Evolutionary conservation across 2,113 vertebrate genomes (phyloP), one percentile per base, ranked within the genome.

Genomic region (Oxyruncus cristatus): DNA sequence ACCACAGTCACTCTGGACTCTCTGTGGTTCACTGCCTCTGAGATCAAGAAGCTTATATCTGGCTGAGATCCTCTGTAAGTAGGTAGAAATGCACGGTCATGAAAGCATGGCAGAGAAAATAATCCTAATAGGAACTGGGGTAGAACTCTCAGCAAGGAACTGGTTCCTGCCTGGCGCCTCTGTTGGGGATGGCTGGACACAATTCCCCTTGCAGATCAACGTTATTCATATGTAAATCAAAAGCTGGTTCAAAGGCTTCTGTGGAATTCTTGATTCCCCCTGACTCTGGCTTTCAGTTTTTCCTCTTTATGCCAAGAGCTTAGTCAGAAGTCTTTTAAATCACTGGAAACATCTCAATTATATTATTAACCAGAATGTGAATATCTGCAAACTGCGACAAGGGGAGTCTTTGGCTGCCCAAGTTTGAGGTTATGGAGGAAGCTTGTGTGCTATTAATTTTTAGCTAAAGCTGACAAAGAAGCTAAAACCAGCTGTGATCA

Each of bases 321-420:
- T 71, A 85, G 81, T 93, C 91, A 95, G 90, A 96, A 96, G 59
- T 73, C 88, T 90, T 95, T 89, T 74, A 90, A 85, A 90, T 86
- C 90, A 74, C 82, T 80, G 78, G 90, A 90, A 94, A 93, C 90
- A 93, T 93, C 95, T 96, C 90, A 95, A 94, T 96, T 95, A 95
- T 52, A 58, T 63, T 77, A 94, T 94, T 94, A 86, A 66, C 72
- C 50, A 74, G 85, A 90, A 73, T 6, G 37, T 23, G 75, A 73
- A 5, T 92, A 89, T 80, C 71, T 76, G 61, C 52, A 85, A 84
- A 88, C 63, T 70, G 65, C 39, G 37, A 53, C 32, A 73, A 50
- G 49, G 35, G 19, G 62, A 92, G 33, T 42, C 20, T 84, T 67
- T 55, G 33, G 50, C 59, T 84, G 79, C 55, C 75, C 55, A 23